These are phyloP conservation scores for Cyrtonyx montezumae DNA, from an alignment of 2,113 vertebrate species.

Conservation along the genomic window DNA sequence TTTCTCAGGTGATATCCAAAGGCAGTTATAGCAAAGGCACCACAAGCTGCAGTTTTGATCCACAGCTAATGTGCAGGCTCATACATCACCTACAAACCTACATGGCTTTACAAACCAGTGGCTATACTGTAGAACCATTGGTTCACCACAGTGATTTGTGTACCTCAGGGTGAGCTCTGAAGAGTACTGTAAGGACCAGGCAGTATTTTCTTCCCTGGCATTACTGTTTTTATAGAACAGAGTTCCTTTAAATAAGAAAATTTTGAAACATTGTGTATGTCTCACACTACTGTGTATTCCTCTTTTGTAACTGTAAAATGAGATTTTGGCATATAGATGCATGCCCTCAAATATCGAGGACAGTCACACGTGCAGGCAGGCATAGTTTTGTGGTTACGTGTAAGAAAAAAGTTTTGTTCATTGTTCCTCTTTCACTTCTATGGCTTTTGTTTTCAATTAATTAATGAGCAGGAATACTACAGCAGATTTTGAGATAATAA, in stretches of 20 bases:
- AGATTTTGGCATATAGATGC: accelerated
- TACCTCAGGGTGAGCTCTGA: neutral
- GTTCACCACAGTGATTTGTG: neutral
- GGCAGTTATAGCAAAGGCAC: neutral
- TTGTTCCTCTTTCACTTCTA: neutral
- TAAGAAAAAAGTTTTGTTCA: neutral
- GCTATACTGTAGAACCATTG: neutral
- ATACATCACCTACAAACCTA: neutral
- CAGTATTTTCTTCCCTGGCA: neutral
- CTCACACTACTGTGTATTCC: neutral
- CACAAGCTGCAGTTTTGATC: neutral
- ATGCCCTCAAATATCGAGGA: neutral
- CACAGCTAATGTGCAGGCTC: neutral
- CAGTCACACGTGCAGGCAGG: neutral
- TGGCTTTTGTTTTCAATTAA: neutral
- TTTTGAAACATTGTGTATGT: neutral
- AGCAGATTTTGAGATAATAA: neutral
- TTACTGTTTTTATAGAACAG: neutral
- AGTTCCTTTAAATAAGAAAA: neutral
- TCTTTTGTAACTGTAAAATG: neutral
- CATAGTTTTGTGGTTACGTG: neutral
- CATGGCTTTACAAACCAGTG: too few species aligned
- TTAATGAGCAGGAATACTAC: neutral
- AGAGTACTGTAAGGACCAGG: neutral
- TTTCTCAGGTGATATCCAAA: neutral